Evolutionary conservation across 2,113 vertebrate genomes (phyloP).

Genomic region (Gambusia holbrooki): DNA sequence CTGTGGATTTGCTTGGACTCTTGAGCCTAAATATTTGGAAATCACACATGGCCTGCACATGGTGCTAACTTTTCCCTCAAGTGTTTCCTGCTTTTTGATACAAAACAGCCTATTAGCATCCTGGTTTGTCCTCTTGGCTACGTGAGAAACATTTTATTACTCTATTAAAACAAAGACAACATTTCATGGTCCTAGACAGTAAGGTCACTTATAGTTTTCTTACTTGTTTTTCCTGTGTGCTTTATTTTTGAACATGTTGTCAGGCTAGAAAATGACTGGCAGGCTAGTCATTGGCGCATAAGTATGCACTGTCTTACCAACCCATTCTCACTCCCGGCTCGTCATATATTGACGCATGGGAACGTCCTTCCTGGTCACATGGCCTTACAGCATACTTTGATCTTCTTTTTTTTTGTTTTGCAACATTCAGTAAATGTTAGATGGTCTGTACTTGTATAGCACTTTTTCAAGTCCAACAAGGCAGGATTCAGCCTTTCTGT

Average conservation of each 20-base stretch:
- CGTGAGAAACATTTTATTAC: conserved; percentile 44
- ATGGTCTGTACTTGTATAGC: too few species aligned
- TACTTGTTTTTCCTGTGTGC: not conserved
- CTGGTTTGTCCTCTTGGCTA: conserved; percentile 20
- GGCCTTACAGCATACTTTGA: too few species aligned
- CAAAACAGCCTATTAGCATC: conserved; percentile 35
- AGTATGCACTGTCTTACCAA: not conserved
- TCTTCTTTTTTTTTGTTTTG: too few species aligned
- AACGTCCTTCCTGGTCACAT: too few species aligned
- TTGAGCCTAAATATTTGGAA: conserved; percentile 1
- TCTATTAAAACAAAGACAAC: conserved; percentile 31
- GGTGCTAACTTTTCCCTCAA: conserved; percentile 37
- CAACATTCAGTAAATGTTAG: too few species aligned
- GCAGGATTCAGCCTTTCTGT: too few species aligned
- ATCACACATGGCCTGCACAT: conserved; percentile 62
- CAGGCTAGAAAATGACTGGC: not conserved
- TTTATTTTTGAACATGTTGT: not conserved
- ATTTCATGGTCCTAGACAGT: conserved; percentile 10
- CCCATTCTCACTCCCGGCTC: too few species aligned
- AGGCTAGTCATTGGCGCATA: not conserved
- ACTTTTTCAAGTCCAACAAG: too few species aligned
- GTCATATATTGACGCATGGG: too few species aligned
- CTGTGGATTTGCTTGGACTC: conserved; percentile 13
- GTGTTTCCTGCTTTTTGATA: conserved; percentile 26
- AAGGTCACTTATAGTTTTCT: not conserved